A percentile compares a stretch with the other conserved stretches of the same genome.
These are phyloP conservation scores for Oxyura jamaicensis DNA, from an alignment of 2,113 vertebrate genomes.

Conservation along the genomic window DNA sequence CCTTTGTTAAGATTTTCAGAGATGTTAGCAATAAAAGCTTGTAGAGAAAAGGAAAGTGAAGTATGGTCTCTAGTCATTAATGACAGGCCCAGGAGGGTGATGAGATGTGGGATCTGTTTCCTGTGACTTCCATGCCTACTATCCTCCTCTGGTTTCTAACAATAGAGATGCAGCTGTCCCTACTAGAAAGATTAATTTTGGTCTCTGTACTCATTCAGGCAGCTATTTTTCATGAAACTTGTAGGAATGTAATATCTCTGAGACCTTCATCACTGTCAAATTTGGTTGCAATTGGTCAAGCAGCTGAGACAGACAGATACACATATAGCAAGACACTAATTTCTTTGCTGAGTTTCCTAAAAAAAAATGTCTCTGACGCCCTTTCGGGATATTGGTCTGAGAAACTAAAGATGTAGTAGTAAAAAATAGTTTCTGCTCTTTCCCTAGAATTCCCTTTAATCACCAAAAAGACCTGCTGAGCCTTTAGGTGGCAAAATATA, in stretches of 20 bases:
- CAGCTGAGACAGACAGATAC: not conserved
- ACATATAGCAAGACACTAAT: not conserved
- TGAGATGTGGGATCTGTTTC: not conserved
- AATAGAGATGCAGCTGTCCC: conserved; percentile 45
- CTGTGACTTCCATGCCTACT: conserved; percentile 12
- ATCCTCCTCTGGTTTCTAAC: conserved; percentile 32
- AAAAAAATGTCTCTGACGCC: not conserved
- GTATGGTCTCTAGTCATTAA: not conserved
- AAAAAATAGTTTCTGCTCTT: not conserved
- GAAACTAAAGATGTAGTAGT: not conserved
- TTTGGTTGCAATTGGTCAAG: conserved; percentile 33
- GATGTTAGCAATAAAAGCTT: not conserved
- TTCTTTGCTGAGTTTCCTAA: not conserved
- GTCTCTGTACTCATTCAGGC: conserved; percentile 33
- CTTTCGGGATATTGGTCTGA: not conserved
- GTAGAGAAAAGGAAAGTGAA: not conserved
- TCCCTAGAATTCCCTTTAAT: not conserved
- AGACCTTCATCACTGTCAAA: conserved; percentile 47
- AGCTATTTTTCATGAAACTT: conserved; percentile 58
- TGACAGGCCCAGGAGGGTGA: not conserved
- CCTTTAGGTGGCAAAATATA: not conserved
- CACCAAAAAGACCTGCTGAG: not conserved
- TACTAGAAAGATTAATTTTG: conserved; percentile 45
- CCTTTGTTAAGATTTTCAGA: not conserved
- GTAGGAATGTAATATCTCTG: conserved; percentile 15